Percentiles rank a stretch among this genome's conserved stretches.
Evolutionary conservation across 2,888 invertebrate species (phyloP).

Genomic region (Embidobia sp.): DNA sequence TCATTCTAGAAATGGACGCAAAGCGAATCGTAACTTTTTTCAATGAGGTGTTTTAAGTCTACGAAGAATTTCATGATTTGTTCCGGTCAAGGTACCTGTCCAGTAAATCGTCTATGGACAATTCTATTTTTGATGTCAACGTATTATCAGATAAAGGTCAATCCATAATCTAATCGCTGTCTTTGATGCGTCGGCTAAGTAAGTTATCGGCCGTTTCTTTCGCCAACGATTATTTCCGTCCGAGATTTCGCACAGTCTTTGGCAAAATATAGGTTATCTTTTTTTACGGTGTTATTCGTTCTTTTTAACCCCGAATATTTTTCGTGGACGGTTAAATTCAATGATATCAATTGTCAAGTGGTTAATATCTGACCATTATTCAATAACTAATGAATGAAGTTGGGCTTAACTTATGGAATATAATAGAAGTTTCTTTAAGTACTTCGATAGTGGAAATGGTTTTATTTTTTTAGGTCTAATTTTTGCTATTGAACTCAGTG

Average conservation of each 20-base stretch:
- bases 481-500: too few relatives aligned
- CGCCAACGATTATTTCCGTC: background rate
- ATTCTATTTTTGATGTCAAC: constrained; percentile 15
- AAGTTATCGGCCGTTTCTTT: constrained; percentile 4
- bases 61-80: too few relatives aligned
- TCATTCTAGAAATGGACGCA: too few relatives aligned
- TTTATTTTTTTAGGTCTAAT: too few relatives aligned
- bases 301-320: constrained; percentile 18
- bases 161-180: constrained; percentile 18
- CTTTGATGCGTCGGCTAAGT: constrained; percentile 4
- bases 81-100: too few relatives aligned
- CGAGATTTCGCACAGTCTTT: constrained; percentile 5
- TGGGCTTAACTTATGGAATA: too few relatives aligned
- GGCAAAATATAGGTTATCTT: constrained; percentile 6
- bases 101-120: too few relatives aligned
- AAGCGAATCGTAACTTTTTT: too few relatives aligned
- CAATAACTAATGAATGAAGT: too few relatives aligned
- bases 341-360: constrained; percentile 12
- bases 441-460: too few relatives aligned
- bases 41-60: too few relatives aligned
- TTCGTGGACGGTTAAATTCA: constrained; percentile 10
- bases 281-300: background rate
- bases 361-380: constrained; percentile 14
- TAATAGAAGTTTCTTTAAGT: too few relatives aligned
- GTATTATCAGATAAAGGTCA: constrained; percentile 14